Percentiles rank a stretch among this genome's conserved stretches.
Evolutionary conservation across 2,888 invertebrate genomes (phyloP).

Genomic region (Atherix ibis): DNA sequence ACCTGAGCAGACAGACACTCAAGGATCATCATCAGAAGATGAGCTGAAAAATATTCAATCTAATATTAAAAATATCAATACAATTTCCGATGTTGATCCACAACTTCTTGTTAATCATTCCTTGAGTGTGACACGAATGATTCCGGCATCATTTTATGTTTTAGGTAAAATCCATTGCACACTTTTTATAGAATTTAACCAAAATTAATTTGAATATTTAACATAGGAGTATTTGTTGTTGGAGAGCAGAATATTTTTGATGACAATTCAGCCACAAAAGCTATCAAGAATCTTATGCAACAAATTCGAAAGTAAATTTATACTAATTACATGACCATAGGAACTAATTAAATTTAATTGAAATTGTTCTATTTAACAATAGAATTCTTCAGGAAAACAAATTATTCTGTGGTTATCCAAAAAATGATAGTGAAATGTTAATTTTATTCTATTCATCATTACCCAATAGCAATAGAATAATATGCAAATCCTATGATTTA

Average conservation of each 20-base stretch:
- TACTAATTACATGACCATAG: too few relatives aligned
- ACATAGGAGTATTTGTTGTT: slow-evolving; percentile 53
- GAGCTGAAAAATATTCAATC: too few relatives aligned
- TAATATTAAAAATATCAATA: too few relatives aligned
- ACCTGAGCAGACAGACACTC: slow-evolving; percentile 20
- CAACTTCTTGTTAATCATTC: slow-evolving; percentile 67
- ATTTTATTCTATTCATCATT: too few relatives aligned
- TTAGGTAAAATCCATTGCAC: slow-evolving; percentile 38
- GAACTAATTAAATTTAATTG: too few relatives aligned
- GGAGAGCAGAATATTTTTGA: slow-evolving; percentile 48
- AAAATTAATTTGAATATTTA: not conserved
- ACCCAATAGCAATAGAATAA: too few relatives aligned
- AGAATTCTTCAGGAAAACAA: slow-evolving; percentile 34
- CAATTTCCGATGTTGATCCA: too few relatives aligned
- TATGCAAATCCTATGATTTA: not conserved
- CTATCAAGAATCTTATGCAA: too few relatives aligned
- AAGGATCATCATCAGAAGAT: too few relatives aligned
- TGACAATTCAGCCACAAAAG: slow-evolving; percentile 18
- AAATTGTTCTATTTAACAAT: too few relatives aligned
- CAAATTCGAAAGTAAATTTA: too few relatives aligned
- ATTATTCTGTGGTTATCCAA: slow-evolving; percentile 44
- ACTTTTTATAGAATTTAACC: not conserved
- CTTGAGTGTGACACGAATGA: slow-evolving; percentile 72
- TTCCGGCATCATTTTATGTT: slow-evolving; percentile 79
- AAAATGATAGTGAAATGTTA: too few relatives aligned